Evolutionary conservation across 2,797 vertebrate species (phyloP).

Genomic region (Xyrichtys novacula): DNA sequence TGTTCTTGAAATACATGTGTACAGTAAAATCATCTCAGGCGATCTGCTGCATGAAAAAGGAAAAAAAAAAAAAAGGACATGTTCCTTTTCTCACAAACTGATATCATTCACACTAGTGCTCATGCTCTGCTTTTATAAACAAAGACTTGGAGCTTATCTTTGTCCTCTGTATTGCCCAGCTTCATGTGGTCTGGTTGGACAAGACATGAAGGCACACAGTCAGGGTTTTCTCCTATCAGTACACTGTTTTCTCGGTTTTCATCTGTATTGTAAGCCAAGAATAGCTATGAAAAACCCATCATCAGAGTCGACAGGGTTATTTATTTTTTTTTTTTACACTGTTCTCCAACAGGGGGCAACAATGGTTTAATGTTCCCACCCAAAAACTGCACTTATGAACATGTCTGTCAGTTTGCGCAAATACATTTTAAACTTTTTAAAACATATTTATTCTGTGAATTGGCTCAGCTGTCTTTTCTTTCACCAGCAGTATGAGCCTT

Average conservation of each 20-base stretch:
- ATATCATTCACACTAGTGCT: neutral
- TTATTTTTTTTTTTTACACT: neutral
- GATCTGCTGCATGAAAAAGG: neutral
- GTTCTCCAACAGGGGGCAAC: constrained; percentile 48
- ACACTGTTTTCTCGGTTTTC: neutral
- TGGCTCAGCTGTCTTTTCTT: neutral
- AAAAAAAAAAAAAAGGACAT: neutral
- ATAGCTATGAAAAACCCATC: neutral
- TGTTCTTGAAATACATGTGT: neutral
- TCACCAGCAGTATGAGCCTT: too few relatives aligned
- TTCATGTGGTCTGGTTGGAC: neutral
- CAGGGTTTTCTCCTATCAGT: neutral
- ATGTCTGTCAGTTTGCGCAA: neutral
- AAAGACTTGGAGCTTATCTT: neutral
- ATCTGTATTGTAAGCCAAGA: neutral
- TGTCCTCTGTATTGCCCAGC: neutral
- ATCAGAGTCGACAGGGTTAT: too few relatives aligned
- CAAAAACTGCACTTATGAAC: neutral
- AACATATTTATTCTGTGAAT: neutral
- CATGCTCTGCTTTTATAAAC: neutral
- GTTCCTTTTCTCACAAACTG: neutral
- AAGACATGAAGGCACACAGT: constrained; percentile 2
- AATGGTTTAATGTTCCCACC: neutral
- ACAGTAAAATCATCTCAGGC: neutral
- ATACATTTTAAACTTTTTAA: neutral